A percentile compares a stretch with the other conserved stretches of the same genome.
These are phyloP conservation scores for Orchesellides sinensis DNA, from an alignment of 2,888 invertebrate genomes.

Conservation along the genomic window DNA sequence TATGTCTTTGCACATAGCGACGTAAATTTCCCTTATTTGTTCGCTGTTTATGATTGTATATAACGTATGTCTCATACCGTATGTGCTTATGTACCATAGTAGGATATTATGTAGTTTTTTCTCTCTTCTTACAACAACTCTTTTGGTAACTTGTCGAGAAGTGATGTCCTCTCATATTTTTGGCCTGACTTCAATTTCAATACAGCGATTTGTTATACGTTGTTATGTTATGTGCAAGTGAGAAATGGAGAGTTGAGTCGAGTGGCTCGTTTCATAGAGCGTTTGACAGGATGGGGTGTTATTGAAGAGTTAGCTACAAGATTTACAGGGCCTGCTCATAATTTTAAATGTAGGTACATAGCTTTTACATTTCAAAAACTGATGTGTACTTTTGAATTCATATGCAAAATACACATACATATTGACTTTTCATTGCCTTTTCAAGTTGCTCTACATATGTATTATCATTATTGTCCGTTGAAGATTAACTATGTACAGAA, in stretches of 20 bases:
- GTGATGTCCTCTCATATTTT: constrained; percentile 61
- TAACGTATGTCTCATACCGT: background rate
- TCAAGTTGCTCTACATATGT: no score
- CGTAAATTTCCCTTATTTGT: background rate
- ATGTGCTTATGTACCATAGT: background rate
- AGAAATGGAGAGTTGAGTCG: background rate
- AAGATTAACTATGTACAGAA: no score
- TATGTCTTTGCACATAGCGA: background rate
- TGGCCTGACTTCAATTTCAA: constrained; percentile 61
- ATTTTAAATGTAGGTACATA: no score
- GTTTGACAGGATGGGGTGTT: background rate
- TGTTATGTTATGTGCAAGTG: no score
- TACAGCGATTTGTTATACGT: constrained; percentile 53
- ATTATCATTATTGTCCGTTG: no score
- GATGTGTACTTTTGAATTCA: no score
- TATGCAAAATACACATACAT: no score
- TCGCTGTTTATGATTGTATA: background rate
- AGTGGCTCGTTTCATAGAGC: background rate
- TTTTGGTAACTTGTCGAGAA: constrained; percentile 50
- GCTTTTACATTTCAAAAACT: no score
- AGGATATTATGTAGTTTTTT: background rate
- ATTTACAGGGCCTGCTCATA: background rate
- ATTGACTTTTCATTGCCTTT: no score
- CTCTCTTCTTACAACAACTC: constrained; percentile 2
- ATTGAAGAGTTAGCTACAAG: background rate